Evolutionary conservation across 2,113 vertebrate genomes (phyloP).

Genomic region (Chrysochloris asiatica): DNA sequence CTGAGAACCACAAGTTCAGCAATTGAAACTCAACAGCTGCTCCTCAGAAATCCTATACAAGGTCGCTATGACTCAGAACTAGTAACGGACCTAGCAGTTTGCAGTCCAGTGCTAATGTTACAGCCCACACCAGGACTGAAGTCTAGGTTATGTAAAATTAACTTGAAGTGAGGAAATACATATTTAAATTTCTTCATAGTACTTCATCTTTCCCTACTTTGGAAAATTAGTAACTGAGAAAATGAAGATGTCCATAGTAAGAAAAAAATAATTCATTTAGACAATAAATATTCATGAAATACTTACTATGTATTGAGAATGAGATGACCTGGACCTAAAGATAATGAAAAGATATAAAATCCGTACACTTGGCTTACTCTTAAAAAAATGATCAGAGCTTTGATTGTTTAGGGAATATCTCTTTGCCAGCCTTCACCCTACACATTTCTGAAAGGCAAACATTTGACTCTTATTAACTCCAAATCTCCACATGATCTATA

Average conservation of each 20-base stretch:
- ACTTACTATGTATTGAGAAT: not conserved
- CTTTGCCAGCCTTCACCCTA: not conserved
- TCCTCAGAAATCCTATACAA: too few species aligned
- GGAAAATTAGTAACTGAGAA: constrained; percentile 38
- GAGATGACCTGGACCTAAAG: not conserved
- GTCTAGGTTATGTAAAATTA: not conserved
- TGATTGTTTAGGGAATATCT: not conserved
- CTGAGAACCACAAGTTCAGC: too few species aligned
- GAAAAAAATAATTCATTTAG: not conserved
- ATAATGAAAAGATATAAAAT: not conserved
- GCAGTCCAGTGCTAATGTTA: too few species aligned
- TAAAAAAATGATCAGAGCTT: not conserved
- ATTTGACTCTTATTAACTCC: not conserved
- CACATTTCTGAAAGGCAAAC: constrained; percentile 29
- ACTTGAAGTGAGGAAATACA: not conserved
- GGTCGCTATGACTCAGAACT: too few species aligned
- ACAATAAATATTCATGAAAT: not conserved
- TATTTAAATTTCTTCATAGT: not conserved
- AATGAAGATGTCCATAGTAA: not conserved
- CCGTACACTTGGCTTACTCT: not conserved
- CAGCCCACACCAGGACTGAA: too few species aligned
- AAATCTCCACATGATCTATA: not conserved
- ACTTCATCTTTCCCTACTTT: not conserved
- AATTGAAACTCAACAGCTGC: too few species aligned
- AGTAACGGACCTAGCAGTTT: too few species aligned